A percentile compares a stretch with the other conserved stretches of the same genome.
phyloP scores from a whole-genome alignment of 2,888 invertebrate species.

The Hedya salicella region DNA sequence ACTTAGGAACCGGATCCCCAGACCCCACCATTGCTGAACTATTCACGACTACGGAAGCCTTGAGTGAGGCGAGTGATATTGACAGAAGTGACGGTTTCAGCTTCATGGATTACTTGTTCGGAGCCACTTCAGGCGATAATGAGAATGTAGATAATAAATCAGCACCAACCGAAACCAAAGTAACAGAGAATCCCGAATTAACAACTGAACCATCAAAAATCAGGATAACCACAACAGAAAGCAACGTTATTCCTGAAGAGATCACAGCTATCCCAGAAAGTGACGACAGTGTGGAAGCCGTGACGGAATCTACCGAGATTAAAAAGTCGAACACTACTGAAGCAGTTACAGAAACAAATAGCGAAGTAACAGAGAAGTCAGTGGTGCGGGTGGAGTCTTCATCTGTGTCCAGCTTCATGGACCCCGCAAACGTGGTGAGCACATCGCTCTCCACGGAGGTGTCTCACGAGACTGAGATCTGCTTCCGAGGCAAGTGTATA shows the following conservation, averaged over 20 bases:
- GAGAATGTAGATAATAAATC: conserved; percentile 49
- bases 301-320: conserved; percentile 47
- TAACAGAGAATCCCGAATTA: conserved; percentile 53
- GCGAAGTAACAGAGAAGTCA: conserved; percentile 51
- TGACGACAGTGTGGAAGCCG: conserved; percentile 50
- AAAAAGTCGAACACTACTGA: conserved; percentile 48
- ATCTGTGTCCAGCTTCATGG: conserved; percentile 76
- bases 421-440: conserved; percentile 84
- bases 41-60: conserved; percentile 64
- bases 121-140: conserved; percentile 65
- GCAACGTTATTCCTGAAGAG: conserved; percentile 74
- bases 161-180: conserved; percentile 49
- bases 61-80: conserved; percentile 55
- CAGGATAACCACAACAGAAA: conserved; percentile 69
- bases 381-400: conserved; percentile 58
- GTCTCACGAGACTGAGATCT: conserved; percentile 95
- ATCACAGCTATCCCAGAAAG: conserved; percentile 60
- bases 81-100: conserved; percentile 69
- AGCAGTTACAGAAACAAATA: conserved; percentile 47
- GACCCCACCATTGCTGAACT: conserved; percentile 69
- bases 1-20: conserved; percentile 73
- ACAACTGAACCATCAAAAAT: conserved; percentile 59
- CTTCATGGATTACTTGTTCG: conserved; percentile 77
- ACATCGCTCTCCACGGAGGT: conserved; percentile 93
- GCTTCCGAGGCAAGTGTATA: conserved; percentile 93